Evolutionary conservation across 2,888 invertebrate species (phyloP), one percentile per base, ranked within the genome.

Genomic region (Callinectes sapidus): DNA sequence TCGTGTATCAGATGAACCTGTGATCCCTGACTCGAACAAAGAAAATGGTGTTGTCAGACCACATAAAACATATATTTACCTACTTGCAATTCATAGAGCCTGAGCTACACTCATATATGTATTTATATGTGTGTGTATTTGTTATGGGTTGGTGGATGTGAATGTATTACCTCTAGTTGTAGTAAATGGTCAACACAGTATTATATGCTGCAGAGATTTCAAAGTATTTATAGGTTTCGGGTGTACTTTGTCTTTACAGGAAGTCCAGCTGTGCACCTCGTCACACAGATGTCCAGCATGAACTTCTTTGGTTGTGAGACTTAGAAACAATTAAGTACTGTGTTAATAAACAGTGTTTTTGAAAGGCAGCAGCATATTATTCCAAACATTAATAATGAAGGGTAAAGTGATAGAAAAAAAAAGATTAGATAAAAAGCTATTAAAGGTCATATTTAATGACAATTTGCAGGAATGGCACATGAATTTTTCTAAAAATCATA

Each of bases 131-230:
- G 81, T 35, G 81, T 81, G 81, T 61, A 5, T 16, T 61, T 2
- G 16, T 16, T 8, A 23, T 61, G 61, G 16, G 61, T 23, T 3
- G 16, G 28, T 81, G 35, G 32, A 32, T 81, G 81, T 81, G 81
- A 13, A 35, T 35, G 35, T 81, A n/a, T 35, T 14, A 35, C 18
- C 81, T 81, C 35, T 32, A 81, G 35, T 81, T 81, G 32, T 14
- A 81, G 32, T 35, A 81, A 81, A 81, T 81, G 81, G 81, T 81
- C 81, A 81, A 35, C 81, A 81, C 35, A 81, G 81, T 81, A 81
- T 35, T 35, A 81, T 35, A 81, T 81, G 81, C 81, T 35, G 35
- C 81, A 81, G 16, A 81, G 32, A 81, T 81, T 32, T 81, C 35
- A 81, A 13, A 71, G n/a, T 28, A 81, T 35, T 32, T 28, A 81